Base-by-base conservation (phyloP, 2,797 vertebrate species). In the Sebastes melanostomus region DNA sequence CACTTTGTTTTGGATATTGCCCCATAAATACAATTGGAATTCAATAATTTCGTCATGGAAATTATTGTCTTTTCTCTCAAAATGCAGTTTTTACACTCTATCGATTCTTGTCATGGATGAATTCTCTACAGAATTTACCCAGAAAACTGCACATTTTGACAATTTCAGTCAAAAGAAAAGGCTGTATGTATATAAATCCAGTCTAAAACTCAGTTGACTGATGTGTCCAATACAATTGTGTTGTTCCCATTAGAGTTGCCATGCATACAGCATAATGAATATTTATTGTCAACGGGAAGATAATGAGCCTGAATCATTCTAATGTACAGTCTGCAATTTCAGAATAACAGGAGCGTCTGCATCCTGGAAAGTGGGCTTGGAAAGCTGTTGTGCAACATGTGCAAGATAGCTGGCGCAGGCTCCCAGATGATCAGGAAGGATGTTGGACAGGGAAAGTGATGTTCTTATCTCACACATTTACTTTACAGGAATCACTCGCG, bases 391-490 rank as follows among this genome's bases (percentile, higher is more conserved):
- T 73, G 27, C 20, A n/a, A 22, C n/a, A 50, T 50, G 42, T 58
- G 66, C 13, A 55, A 75, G 32, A 77, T 59, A 82, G 34, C 75
- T 29, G n/a, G n/a, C 66, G 71, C 69, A 59, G 46, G 66, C 77
- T 59, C 75, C 74, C 42, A 22, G 72, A 73, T 84, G 78, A 88
- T 83, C 74, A 73, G 66, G 24, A 75, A 66, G 61, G 54, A 83
- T 78, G 65, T 42, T 27, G 67, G 22, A 82, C 11, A 38, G 61
- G 16, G 38, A 77, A 81, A 86, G 72, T 60, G 69, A 78, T 77
- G 77, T 62, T 77, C 89, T 89, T 89, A 93, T 89, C 83, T 77
- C 42, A 55, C 68, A 80, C 66, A 68, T 76, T 84, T 56, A 65
- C 79, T 86, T 75, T 60, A 55, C 54, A 71, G 68, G 56, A 86